phyloP scores from a whole-genome alignment of 2,113 vertebrate genomes.

The Nannospalax galili region DNA sequence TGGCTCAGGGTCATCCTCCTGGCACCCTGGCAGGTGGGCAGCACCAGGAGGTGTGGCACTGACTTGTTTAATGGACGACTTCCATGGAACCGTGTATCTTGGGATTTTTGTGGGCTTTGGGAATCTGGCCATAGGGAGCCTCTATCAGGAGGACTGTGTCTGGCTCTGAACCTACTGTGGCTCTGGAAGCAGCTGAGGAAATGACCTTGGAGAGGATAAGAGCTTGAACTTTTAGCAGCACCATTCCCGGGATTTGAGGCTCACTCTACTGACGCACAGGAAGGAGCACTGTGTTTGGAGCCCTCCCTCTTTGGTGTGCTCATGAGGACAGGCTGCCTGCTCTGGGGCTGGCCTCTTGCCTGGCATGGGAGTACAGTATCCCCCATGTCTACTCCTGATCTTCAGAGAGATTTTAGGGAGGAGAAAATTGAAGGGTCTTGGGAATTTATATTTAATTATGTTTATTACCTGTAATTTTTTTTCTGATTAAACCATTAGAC shows the following conservation, averaged over 20 bases:
- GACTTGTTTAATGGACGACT: neutral
- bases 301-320: rapidly evolving
- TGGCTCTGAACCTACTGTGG: neutral
- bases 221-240: neutral
- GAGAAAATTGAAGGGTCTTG: neutral
- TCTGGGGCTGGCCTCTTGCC: rapidly evolving
- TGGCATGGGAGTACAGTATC: rapidly evolving
- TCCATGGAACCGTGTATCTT: neutral
- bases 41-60: neutral
- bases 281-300: neutral
- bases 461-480: neutral
- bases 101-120: neutral
- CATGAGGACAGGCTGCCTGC: rapidly evolving
- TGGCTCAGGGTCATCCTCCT: rapidly evolving
- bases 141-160: neutral
- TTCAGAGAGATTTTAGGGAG: neutral
- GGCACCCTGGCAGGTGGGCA: neutral
- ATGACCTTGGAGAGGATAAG: neutral
- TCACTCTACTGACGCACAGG: neutral
- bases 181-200: conserved; percentile 25
- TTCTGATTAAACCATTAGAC: neutral
- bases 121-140: neutral
- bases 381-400: neutral
- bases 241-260: neutral
- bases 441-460: neutral